phyloP scores from a whole-genome alignment of 1,140 invertebrate genomes.

The Scaptomyza hsui region DNA sequence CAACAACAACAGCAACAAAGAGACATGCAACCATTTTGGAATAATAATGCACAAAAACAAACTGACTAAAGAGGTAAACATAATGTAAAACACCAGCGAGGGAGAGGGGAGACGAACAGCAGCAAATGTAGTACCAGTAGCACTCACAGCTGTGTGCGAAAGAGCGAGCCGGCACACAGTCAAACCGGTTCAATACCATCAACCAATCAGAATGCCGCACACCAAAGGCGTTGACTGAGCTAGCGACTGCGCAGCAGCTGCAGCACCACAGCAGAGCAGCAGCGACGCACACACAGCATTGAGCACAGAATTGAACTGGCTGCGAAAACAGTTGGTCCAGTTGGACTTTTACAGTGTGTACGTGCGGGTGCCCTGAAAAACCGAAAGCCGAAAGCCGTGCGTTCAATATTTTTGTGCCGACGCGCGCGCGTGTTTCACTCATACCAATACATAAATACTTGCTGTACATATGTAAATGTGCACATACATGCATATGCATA shows the following conservation, averaged over 20 bases:
- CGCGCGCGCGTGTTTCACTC: constrained; percentile 27
- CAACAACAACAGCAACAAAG: constrained; percentile 21
- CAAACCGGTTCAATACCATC: constrained; percentile 35
- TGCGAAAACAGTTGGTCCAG: constrained; percentile 55
- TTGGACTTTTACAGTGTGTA: constrained; percentile 74
- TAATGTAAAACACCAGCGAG: constrained; percentile 44
- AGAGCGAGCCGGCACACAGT: constrained; percentile 28
- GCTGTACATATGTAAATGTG: neutral
- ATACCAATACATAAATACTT: constrained; percentile 20
- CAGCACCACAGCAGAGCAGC: constrained; percentile 10
- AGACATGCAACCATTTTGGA: constrained; percentile 74
- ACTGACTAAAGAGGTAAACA: constrained; percentile 58
- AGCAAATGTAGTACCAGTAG: neutral
- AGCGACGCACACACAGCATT: constrained; percentile 2
- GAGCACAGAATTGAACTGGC: constrained; percentile 25
- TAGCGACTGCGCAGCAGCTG: constrained; percentile 45
- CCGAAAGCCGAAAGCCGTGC: constrained; percentile 18
- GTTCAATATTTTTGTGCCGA: constrained; percentile 22
- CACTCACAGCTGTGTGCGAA: neutral
- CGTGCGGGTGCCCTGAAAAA: constrained; percentile 67
- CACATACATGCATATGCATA: constrained; percentile 7
- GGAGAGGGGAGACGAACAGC: constrained; percentile 16
- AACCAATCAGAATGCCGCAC: constrained; percentile 35
- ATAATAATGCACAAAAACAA: constrained; percentile 72
- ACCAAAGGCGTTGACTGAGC: constrained; percentile 42